Base-by-base conservation (phyloP, 1,140 invertebrate genomes). In the Drosophila oshimai region DNA sequence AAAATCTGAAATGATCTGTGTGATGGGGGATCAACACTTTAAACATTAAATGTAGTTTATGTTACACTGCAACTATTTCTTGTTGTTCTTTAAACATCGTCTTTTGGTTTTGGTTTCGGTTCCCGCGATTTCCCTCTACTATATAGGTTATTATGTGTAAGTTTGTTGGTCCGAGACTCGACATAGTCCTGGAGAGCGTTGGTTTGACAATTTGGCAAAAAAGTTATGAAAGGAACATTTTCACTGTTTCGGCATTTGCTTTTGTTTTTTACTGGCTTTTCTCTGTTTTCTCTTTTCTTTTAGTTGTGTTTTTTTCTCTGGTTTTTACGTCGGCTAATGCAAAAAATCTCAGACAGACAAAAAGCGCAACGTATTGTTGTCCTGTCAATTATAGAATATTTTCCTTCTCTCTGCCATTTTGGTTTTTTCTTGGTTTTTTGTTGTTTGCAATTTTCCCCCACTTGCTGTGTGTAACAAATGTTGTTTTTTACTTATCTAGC, bases 151-250 rank as follows among this genome's bases (percentile, higher is more conserved):
- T 68, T 61, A 41, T 70, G 44, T 73, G 37, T 74, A 49, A 54
- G 42, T 73, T 86, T 68, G 39, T 76, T 86, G 81, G 69, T 81
- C 83, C 81, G 61, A 74, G 64, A 77, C 73, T 76, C 75, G 50
- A 55, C 83, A 81, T 55, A 74, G 81, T 87, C 74, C 62, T 77
- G 83, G 83, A 87, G 77, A 81, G 83, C 81, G 81, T 87, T 87
- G 81, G 81, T 87, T 87, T 87, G 83, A 87, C 83, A 87, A 87
- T 87, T 87, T 87, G 81, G 81, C 81, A 87, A 87, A 87, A 83
- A 87, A 88, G 81, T 87, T 87, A 68, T 81, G 74, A 87, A 87
- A 87, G 81, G 81, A 87, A 87, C 81, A 86, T 86, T 86, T 84
- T 83, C 58, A 83, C 78, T 74, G 76, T 50, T 70, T 75, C 41